Conservation (phyloP, 2,888 invertebrate species). For the Cenopis cana region DNA sequence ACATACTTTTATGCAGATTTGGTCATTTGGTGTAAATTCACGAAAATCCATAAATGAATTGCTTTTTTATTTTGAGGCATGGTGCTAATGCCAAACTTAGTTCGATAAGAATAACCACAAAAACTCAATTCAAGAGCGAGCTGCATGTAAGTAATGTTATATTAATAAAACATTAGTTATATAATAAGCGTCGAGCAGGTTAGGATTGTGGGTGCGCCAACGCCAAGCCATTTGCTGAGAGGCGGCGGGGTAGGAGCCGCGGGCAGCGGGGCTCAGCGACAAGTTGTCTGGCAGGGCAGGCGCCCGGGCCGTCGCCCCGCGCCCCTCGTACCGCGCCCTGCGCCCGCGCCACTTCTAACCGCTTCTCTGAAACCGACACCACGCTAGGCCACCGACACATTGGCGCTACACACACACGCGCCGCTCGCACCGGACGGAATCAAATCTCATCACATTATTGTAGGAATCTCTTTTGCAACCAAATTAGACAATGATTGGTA, state of each 20-base stretch:
- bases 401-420: conserved; percentile 49
- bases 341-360: conserved; percentile 61
- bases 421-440: conserved; percentile 39
- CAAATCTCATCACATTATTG: conserved; percentile 32
- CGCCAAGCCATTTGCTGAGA: conserved; percentile 65
- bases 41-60: neutral
- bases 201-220: conserved; percentile 67
- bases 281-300: conserved; percentile 80
- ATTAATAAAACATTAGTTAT: conserved; percentile 41
- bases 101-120: conserved; percentile 12
- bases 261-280: conserved; percentile 70
- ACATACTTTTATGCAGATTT: neutral
- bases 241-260: conserved; percentile 51
- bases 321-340: conserved; percentile 50
- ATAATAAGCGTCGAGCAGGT: conserved; percentile 57
- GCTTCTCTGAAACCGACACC: conserved; percentile 78
- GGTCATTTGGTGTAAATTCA: neutral
- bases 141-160: conserved; percentile 12
- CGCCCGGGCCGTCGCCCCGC: conserved; percentile 52
- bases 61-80: neutral
- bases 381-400: conserved; percentile 52
- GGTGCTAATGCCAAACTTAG: neutral
- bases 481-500: conserved; percentile 7
- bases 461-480: conserved; percentile 8
- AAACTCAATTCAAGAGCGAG: conserved; percentile 21